Evolutionary conservation across 2,888 invertebrate genomes (phyloP).

Genomic region (Hirtodrosophila histrioides): DNA sequence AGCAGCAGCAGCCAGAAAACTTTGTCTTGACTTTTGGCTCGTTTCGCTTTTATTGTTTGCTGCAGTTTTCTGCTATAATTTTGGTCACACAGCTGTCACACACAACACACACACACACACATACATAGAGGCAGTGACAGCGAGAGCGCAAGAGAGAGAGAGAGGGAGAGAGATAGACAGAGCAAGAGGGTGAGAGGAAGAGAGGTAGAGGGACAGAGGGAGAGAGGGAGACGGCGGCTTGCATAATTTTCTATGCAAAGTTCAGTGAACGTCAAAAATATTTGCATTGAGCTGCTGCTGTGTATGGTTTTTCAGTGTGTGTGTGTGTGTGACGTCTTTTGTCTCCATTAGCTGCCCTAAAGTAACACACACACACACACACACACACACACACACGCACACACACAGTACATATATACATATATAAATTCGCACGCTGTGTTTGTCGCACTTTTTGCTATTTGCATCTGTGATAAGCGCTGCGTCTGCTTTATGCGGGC

Average conservation of each 20-base stretch:
- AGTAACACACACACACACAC: conserved; percentile 26
- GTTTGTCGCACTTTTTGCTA: conserved; percentile 71
- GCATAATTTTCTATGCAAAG: conserved; percentile 80
- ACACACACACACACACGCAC: conserved; percentile 11
- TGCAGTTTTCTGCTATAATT: conserved; percentile 75
- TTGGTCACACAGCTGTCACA: conserved; percentile 81
- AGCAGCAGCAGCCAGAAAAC: conserved; percentile 59
- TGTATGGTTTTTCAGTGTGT: conserved; percentile 19
- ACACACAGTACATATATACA: conserved; percentile 8
- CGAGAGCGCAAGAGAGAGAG: conserved; percentile 6
- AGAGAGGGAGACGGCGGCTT: conserved; percentile 53
- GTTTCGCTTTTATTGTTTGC: conserved; percentile 70
- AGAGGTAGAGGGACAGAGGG: conserved; percentile 8
- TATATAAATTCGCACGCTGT: conserved; percentile 38
- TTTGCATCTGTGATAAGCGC: conserved; percentile 74
- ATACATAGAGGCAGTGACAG: conserved; percentile 14
- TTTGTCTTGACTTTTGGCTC: conserved; percentile 61
- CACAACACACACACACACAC: conserved; percentile 45
- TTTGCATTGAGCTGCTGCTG: conserved; percentile 63
- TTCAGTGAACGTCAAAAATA: conserved; percentile 83
- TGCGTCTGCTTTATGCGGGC: conserved; percentile 76
- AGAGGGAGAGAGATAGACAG: not conserved
- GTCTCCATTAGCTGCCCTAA: conserved; percentile 56
- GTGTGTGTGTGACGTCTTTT: conserved; percentile 42
- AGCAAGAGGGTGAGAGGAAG: not conserved